phyloP scores from a whole-genome alignment of 2,888 invertebrate genomes.

The Drosophila birchii region DNA sequence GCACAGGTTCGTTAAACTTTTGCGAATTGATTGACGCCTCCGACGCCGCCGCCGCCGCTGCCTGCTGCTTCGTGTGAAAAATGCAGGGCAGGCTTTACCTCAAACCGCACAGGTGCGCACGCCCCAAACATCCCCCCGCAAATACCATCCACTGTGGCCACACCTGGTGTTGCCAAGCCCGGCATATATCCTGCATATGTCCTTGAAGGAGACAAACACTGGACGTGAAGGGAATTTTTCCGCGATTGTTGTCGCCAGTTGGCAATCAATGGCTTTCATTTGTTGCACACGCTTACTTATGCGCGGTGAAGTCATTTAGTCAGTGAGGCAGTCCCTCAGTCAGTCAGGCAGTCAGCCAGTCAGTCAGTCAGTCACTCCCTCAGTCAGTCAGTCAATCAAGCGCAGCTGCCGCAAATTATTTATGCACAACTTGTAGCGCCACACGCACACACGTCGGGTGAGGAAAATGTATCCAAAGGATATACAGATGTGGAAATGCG shows the following conservation, averaged over 20 bases:
- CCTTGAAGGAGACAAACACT: constrained; percentile 55
- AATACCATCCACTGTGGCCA: not conserved
- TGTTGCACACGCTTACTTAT: constrained; percentile 7
- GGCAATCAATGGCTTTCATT: constrained; percentile 45
- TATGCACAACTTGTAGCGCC: constrained; percentile 55
- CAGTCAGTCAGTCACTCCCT: not conserved
- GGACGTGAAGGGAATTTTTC: constrained; percentile 46
- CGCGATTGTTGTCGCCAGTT: constrained; percentile 29
- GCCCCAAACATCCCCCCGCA: constrained; percentile 44
- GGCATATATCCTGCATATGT: constrained; percentile 64
- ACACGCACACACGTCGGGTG: constrained; percentile 29
- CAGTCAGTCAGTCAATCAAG: constrained; percentile 39
- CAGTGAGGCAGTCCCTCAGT: not conserved
- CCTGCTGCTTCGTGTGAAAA: constrained; percentile 2
- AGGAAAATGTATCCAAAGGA: constrained; percentile 47
- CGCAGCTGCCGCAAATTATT: constrained; percentile 56
- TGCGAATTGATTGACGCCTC: constrained; percentile 54
- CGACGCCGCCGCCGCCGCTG: not conserved
- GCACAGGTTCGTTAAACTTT: constrained; percentile 79
- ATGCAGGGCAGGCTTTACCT: constrained; percentile 44
- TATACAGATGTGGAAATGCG: constrained; percentile 31
- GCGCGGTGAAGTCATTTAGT: constrained; percentile 2
- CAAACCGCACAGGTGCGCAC: constrained; percentile 70
- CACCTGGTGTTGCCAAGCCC: constrained; percentile 52
- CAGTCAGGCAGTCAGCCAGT: constrained; percentile 21